Conservation (phyloP, 1,140 invertebrate genomes). For the Dendrolimus kikuchii region DNA sequence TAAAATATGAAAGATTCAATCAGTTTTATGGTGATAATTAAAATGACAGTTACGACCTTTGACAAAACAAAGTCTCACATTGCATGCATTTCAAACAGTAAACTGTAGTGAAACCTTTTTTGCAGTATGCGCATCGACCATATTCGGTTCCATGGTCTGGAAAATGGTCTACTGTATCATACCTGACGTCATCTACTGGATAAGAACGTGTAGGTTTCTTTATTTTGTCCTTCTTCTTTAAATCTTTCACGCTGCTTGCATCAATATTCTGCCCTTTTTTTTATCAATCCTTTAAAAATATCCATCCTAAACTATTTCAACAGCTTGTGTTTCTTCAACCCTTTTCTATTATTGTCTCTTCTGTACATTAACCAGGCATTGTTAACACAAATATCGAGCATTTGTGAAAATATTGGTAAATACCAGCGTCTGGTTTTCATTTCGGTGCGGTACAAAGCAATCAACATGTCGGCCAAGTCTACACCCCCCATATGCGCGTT, state of each 20-base stretch:
- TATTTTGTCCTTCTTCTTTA: conserved; percentile 1
- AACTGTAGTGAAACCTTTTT: conserved; percentile 2
- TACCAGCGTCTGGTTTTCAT: conserved; percentile 27
- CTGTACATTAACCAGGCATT: conserved; percentile 24
- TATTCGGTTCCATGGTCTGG: neutral
- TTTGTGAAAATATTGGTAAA: conserved; percentile 24
- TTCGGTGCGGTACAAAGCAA: conserved; percentile 21
- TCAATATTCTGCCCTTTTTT: neutral
- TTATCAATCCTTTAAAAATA: conserved; percentile 2
- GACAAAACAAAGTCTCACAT: neutral
- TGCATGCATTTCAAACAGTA: conserved; percentile 4
- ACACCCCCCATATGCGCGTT: conserved; percentile 49
- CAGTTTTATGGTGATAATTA: conserved; percentile 4
- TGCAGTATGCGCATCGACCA: conserved; percentile 3
- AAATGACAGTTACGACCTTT: neutral
- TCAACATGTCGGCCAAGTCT: conserved; percentile 31
- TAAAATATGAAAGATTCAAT: neutral
- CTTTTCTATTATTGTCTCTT: neutral
- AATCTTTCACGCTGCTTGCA: neutral
- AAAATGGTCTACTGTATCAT: conserved; percentile 3
- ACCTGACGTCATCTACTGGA: neutral
- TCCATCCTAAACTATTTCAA: conserved; percentile 3
- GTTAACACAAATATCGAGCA: conserved; percentile 24
- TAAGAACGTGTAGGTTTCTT: conserved; percentile 1
- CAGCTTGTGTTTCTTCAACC: neutral